Conservation (phyloP, 2,888 invertebrate genomes). For the Oxytorus armatus region DNA sequence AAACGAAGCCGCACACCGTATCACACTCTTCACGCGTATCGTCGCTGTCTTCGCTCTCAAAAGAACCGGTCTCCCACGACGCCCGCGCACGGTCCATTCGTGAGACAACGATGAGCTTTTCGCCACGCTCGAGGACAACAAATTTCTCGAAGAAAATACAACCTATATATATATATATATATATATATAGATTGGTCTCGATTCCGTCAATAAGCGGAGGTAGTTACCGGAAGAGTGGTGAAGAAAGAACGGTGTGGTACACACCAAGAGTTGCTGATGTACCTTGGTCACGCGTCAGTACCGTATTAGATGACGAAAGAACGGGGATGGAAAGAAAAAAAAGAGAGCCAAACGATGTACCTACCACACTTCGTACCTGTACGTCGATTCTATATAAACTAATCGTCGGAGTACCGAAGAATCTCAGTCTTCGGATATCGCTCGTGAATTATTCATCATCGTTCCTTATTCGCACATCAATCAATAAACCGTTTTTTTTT, state of each 20-base stretch:
- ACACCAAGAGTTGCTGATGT: constrained; percentile 72
- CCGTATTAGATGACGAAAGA: constrained; percentile 78
- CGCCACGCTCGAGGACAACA: constrained; percentile 66
- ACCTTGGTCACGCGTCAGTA: constrained; percentile 82
- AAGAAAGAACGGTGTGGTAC: constrained; percentile 61
- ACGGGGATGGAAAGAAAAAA: constrained; percentile 33
- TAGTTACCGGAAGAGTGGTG: constrained; percentile 71
- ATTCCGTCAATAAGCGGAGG: constrained; percentile 72
- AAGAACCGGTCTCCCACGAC: constrained; percentile 62
- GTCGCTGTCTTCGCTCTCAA: constrained; percentile 6
- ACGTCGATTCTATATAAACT: constrained; percentile 79
- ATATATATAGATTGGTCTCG: constrained; percentile 13
- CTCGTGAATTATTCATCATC: constrained; percentile 68
- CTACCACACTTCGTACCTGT: constrained; percentile 75
- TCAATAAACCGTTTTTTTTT: background rate
- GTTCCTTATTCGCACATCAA: background rate
- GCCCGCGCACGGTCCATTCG: constrained; percentile 24
- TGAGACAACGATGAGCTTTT: constrained; percentile 48
- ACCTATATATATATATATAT: background rate
- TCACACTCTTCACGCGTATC: background rate
- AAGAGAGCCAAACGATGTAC: constrained; percentile 65
- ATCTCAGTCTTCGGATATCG: constrained; percentile 78
- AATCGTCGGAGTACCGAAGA: constrained; percentile 72
- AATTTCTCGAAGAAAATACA: constrained; percentile 46
- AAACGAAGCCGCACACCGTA: too few relatives aligned